A percentile compares a stretch with the other conserved stretches of the same genome.
These are phyloP conservation scores for Guaruba guarouba DNA, from an alignment of 2,113 vertebrate genomes.

Conservation along the genomic window DNA sequence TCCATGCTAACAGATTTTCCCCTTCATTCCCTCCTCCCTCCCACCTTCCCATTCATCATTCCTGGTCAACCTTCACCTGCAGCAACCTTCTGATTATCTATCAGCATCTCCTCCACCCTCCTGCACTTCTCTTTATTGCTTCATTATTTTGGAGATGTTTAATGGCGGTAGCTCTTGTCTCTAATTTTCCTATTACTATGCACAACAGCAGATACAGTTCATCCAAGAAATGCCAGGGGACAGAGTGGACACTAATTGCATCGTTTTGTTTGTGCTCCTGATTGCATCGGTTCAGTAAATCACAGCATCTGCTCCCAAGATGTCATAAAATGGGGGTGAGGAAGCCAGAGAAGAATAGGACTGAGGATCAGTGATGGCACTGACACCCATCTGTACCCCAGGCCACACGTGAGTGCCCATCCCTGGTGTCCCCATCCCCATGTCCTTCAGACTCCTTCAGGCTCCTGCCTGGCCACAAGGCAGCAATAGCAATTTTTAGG, in stretches of 20 bases:
- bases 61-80: background rate
- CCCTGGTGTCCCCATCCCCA: accelerated
- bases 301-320: accelerated
- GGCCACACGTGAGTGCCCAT: accelerated
- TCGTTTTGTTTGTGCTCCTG: background rate
- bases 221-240: background rate
- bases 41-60: background rate
- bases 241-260: background rate
- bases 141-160: background rate
- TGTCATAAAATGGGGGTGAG: background rate
- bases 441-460: background rate
- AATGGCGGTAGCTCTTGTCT: background rate
- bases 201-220: background rate
- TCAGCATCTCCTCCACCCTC: background rate
- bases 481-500: accelerated
- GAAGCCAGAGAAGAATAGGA: background rate
- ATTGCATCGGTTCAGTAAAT: background rate
- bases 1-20: background rate
- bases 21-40: background rate
- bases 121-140: background rate
- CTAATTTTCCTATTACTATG: background rate
- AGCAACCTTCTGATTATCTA: background rate
- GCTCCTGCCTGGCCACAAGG: background rate
- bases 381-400: background rate
- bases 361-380: background rate